A percentile compares a stretch with the other conserved stretches of the same genome.
These are phyloP conservation scores for Danio choprae DNA, from an alignment of 2,797 vertebrate genomes.

Conservation along the genomic window DNA sequence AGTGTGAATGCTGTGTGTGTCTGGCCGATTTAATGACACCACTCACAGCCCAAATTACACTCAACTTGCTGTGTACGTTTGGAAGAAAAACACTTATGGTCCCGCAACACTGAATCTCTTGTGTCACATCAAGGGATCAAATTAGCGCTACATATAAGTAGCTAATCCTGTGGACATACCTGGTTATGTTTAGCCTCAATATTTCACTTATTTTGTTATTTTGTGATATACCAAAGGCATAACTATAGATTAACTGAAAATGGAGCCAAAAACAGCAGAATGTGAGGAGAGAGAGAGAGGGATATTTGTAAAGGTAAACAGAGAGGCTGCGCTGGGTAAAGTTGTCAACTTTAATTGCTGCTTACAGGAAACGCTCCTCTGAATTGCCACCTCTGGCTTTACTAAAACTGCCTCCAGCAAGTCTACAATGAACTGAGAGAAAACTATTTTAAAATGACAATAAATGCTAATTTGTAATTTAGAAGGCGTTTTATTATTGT, in stretches of 20 bases:
- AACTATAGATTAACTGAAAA: background rate
- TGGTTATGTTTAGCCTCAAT: slow-evolving; percentile 51
- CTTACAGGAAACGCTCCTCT: slow-evolving; percentile 74
- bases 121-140: slow-evolving; percentile 64
- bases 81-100: slow-evolving; percentile 70
- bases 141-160: slow-evolving; percentile 58
- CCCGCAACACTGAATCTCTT: slow-evolving; percentile 74
- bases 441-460: slow-evolving; percentile 16
- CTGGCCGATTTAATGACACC: slow-evolving; percentile 77
- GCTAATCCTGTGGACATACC: slow-evolving; percentile 53
- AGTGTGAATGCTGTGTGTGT: slow-evolving; percentile 76
- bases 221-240: background rate
- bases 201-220: background rate
- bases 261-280: background rate
- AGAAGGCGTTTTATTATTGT: slow-evolving; percentile 3
- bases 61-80: slow-evolving; percentile 70
- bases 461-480: slow-evolving; percentile 29
- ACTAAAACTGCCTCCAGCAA: slow-evolving; percentile 52
- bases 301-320: slow-evolving; percentile 36
- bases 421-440: slow-evolving; percentile 4
- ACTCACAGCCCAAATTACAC: slow-evolving; percentile 78
- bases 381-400: slow-evolving; percentile 63
- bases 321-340: slow-evolving; percentile 8
- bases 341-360: slow-evolving; percentile 44
- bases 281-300: background rate